Base-by-base conservation (phyloP, 2,797 vertebrate genomes). In the Schizopygopsis malacanthus region DNA sequence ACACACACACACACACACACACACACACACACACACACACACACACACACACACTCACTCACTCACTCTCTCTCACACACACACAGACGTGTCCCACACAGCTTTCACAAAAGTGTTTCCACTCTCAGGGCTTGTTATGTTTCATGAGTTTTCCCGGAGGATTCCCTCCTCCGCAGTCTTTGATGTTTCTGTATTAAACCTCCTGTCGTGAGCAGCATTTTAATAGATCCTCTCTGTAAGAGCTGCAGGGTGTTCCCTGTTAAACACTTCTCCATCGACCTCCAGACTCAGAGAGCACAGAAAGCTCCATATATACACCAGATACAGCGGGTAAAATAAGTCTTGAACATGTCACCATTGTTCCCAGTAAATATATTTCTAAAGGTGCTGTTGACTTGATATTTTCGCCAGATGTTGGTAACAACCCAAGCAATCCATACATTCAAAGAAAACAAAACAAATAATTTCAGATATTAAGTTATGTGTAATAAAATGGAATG, bases 161-260 rank as follows among this genome's bases (percentile, higher is more conserved):
- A 76, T 37, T 54, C 28, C 47, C 73, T 4, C 73, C 47, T 54
- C 72, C 73, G 11, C 73, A 54, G 73, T 76, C 47, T 76, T 37
- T 76, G 28, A 76, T 76, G 73, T 76, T 54, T 54, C 2, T 52
- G 47, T 28, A 76, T 76, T 52, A 37, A 52, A 37, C 47, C 10
- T 33, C 28, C 73, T 20, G 73, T 76, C 25, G 28, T 54, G 47
- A 76, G 47, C 28, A 54, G 73, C 28, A 13, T 37, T 54, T 54
- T 37, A 76, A 76, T 22, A 54, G 47, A 76, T 76, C 47, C 33
- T 72, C 28, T 63, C 47, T 33, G 47, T 52, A 22, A 22, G 72
- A 7, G 70, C 70, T 54, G 73, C 28, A 54, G 72, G 47, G 22
- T 37, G 28, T 18, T 39, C 0, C 4, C 70, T 28, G 71, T 76